A percentile compares a stretch with the other conserved stretches of the same genome.
Conservation (phyloP, 2,113 vertebrate genomes). For the Microtus oregoni region DNA sequence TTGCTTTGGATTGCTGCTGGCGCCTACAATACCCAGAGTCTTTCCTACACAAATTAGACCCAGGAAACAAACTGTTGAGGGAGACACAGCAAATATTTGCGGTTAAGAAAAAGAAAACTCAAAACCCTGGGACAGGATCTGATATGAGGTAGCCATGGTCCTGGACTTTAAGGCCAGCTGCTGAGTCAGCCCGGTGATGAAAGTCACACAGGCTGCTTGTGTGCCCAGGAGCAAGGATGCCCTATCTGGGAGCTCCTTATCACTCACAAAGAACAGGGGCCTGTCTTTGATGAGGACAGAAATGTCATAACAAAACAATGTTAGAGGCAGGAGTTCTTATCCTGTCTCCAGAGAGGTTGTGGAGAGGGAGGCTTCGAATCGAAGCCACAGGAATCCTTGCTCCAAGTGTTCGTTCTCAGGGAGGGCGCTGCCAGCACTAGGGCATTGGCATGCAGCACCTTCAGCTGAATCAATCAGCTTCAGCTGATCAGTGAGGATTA, state of each 20-base stretch:
- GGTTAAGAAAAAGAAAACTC: constrained; percentile 6
- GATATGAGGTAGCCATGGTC: not conserved
- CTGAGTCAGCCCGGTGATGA: accelerated
- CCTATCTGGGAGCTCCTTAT: not conserved
- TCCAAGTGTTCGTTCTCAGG: not conserved
- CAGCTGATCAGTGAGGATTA: too few relatives aligned
- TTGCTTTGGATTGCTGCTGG: not conserved
- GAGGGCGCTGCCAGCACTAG: too few relatives aligned
- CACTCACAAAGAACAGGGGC: accelerated
- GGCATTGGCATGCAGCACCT: not conserved
- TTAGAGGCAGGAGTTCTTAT: not conserved
- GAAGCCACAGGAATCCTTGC: not conserved
- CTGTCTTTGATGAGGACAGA: not conserved
- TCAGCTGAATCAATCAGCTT: not conserved
- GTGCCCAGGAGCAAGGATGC: accelerated
- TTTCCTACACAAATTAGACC: not conserved
- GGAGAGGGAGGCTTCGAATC: not conserved
- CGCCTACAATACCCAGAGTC: not conserved
- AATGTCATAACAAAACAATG: not conserved
- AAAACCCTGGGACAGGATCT: not conserved
- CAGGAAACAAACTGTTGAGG: not conserved
- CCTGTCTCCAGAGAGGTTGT: not conserved
- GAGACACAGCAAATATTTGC: too few relatives aligned
- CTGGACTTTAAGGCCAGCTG: not conserved
- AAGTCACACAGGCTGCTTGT: not conserved